Conservation (phyloP, 2,888 invertebrate species). For the Eudasyphora cyanicolor region DNA sequence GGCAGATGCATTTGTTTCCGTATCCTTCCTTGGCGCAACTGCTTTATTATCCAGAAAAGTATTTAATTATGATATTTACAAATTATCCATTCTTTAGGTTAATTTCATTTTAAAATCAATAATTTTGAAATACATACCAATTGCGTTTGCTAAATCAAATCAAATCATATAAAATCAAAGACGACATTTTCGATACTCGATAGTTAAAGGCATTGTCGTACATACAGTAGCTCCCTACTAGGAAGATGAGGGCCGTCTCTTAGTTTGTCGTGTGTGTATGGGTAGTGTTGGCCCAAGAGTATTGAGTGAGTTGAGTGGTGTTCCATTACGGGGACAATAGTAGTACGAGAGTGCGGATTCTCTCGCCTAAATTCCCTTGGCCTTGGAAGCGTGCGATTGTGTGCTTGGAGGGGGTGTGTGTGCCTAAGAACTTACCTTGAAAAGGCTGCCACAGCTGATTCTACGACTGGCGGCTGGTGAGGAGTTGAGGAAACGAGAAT, state of each 20-base stretch:
- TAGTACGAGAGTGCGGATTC: not conserved
- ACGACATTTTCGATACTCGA: not conserved
- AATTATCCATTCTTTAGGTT: not conserved
- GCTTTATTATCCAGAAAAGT: not conserved
- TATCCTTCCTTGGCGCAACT: not conserved
- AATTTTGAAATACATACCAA: conserved; percentile 79
- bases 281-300: conserved; percentile 3
- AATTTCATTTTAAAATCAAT: conserved; percentile 1
- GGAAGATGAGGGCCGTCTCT: not conserved
- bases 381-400: not conserved
- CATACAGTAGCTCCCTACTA: conserved; percentile 7
- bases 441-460: conserved; percentile 94
- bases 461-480: conserved; percentile 93
- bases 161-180: not conserved
- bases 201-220: not conserved
- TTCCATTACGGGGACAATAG: not conserved
- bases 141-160: conserved; percentile 73
- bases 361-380: conserved; percentile 13
- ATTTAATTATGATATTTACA: conserved; percentile 9
- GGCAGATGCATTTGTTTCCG: not conserved
- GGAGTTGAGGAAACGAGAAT: conserved; percentile 85
- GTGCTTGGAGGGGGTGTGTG: not conserved
- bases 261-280: conserved; percentile 13
- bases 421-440: conserved; percentile 83
- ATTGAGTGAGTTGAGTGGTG: not conserved